Conservation (phyloP, 2,113 vertebrate species). For the Ibidorhyncha struthersii region DNA sequence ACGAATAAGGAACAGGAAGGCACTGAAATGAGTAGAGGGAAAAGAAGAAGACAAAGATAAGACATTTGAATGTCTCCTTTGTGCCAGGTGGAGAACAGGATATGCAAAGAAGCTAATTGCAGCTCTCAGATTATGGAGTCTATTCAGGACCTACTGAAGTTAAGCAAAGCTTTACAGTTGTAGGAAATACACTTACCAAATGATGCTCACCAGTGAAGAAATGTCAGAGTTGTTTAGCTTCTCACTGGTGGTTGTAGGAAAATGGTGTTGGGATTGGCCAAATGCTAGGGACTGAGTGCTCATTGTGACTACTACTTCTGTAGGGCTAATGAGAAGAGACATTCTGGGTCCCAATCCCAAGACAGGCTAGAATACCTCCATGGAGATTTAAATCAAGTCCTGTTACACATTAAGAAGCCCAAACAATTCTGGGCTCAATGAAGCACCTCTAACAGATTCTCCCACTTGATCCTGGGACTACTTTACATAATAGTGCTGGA, state of each 20-base stretch:
- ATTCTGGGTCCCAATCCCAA: background rate
- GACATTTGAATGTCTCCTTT: background rate
- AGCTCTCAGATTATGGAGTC: background rate
- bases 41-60: background rate
- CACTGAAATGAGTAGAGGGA: background rate
- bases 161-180: background rate
- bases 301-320: background rate
- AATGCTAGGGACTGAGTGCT: background rate
- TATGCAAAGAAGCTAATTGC: background rate
- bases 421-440: background rate
- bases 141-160: background rate
- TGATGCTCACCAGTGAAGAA: background rate
- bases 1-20: background rate
- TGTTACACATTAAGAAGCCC: background rate
- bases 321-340: background rate
- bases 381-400: background rate
- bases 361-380: background rate
- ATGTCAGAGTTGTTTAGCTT: background rate
- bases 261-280: background rate
- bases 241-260: background rate
- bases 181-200: background rate
- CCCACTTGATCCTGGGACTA: fast-evolving
- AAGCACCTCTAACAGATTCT: background rate
- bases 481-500: background rate
- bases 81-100: background rate